Evolutionary conservation across 2,888 invertebrate genomes (phyloP).

Genomic region (Melanostoma mellinum): DNA sequence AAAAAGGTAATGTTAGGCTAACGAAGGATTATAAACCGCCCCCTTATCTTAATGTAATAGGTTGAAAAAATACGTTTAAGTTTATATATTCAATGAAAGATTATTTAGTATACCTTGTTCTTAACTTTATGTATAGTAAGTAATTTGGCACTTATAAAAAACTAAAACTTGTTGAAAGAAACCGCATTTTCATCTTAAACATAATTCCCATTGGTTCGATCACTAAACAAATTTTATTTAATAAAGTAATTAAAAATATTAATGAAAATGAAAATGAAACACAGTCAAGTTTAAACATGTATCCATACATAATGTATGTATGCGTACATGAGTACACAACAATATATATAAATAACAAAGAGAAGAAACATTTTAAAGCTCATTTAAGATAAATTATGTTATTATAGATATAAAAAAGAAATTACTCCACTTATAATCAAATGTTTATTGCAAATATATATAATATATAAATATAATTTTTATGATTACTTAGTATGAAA

Average conservation of each 20-base stretch:
- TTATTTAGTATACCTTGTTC: conserved; percentile 17
- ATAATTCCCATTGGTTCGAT: conserved; percentile 45
- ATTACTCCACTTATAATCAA: conserved; percentile 64
- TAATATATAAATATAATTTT: conserved; percentile 60
- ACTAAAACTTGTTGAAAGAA: conserved; percentile 26
- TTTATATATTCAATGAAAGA: conserved; percentile 14
- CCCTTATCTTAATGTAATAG: conserved; percentile 8
- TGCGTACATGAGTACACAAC: conserved; percentile 46
- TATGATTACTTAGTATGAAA: conserved; percentile 59
- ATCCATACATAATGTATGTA: conserved; percentile 28
- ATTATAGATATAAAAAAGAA: conserved; percentile 55
- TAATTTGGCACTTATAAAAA: conserved; percentile 35
- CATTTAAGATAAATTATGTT: conserved; percentile 66
- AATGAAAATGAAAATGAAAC: conserved; percentile 29
- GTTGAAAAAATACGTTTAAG: conserved; percentile 25
- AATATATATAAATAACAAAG: conserved; percentile 32
- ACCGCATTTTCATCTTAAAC: conserved; percentile 21
- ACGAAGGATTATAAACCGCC: conserved; percentile 73
- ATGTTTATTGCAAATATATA: conserved; percentile 62
- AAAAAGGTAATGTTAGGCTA: conserved; percentile 81
- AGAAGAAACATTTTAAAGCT: conserved; percentile 44
- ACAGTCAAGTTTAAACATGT: conserved; percentile 46
- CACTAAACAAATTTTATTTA: conserved; percentile 45
- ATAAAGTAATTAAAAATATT: conserved; percentile 29
- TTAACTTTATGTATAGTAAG: conserved; percentile 38